These are phyloP conservation scores for Anoura caudifer DNA, from an alignment of 2,113 vertebrate genomes.

Conservation along the genomic window DNA sequence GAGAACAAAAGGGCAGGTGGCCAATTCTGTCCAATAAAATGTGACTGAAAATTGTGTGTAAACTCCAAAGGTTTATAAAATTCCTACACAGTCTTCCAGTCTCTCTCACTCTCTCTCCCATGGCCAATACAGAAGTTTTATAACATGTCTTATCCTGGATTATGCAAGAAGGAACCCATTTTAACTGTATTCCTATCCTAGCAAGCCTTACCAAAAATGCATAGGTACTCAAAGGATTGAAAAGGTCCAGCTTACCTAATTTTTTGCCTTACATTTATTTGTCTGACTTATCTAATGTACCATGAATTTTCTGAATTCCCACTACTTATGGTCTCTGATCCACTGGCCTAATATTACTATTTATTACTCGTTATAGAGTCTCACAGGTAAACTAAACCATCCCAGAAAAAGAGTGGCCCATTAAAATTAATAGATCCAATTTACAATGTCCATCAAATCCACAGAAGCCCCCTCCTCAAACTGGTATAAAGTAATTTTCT, in stretches of 20 bases:
- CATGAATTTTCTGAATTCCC: background rate
- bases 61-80: background rate
- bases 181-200: background rate
- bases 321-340: background rate
- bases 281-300: background rate
- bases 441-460: background rate
- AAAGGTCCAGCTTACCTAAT: background rate
- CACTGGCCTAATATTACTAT: background rate
- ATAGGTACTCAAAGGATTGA: background rate
- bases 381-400: background rate
- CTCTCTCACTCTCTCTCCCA: background rate
- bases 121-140: background rate
- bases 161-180: background rate
- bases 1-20: background rate
- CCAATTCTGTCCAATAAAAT: background rate
- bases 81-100: background rate
- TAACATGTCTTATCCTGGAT: background rate
- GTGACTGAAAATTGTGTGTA: background rate
- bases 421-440: background rate
- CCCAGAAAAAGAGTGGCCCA: background rate
- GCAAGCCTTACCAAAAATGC: background rate
- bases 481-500: background rate
- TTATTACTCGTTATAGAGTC: background rate
- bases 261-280: background rate
- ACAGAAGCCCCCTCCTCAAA: background rate